These are phyloP conservation scores for Bacillus rossius DNA, from an alignment of 1,140 invertebrate genomes.

Conservation along the genomic window DNA sequence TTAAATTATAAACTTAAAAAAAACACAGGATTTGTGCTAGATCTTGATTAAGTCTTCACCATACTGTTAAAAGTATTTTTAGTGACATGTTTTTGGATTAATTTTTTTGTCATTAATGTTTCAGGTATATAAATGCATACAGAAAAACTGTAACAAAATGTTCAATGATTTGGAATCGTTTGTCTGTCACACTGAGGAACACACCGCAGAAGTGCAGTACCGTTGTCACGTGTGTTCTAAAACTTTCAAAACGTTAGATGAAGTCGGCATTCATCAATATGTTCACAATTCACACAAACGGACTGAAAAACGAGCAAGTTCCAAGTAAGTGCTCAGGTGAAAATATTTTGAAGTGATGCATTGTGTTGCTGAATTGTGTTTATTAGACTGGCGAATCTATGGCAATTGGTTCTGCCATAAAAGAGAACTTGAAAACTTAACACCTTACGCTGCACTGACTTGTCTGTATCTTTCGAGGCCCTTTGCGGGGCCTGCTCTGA, in stretches of 20 bases:
- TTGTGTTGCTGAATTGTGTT: no score
- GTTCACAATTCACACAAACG: constrained; percentile 48
- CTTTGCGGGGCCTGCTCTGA: no score
- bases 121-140: constrained; percentile 61
- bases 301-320: neutral
- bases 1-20: no score
- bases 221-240: constrained; percentile 57
- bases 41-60: no score
- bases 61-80: no score
- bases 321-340: neutral
- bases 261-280: constrained; percentile 57
- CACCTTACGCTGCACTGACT: no score
- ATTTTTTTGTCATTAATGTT: constrained; percentile 24
- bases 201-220: constrained; percentile 54
- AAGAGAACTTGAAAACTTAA: no score
- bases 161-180: constrained; percentile 59
- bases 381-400: no score
- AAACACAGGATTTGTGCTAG: no score
- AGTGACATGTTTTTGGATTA: neutral
- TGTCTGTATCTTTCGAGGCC: no score
- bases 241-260: constrained; percentile 51
- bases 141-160: constrained; percentile 52
- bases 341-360: neutral
- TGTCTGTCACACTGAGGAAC: constrained; percentile 51
- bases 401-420: no score